Evolutionary conservation across 2,888 invertebrate genomes (phyloP), one percentile per base, ranked within the genome.

Genomic region (Parnassius apollo): DNA sequence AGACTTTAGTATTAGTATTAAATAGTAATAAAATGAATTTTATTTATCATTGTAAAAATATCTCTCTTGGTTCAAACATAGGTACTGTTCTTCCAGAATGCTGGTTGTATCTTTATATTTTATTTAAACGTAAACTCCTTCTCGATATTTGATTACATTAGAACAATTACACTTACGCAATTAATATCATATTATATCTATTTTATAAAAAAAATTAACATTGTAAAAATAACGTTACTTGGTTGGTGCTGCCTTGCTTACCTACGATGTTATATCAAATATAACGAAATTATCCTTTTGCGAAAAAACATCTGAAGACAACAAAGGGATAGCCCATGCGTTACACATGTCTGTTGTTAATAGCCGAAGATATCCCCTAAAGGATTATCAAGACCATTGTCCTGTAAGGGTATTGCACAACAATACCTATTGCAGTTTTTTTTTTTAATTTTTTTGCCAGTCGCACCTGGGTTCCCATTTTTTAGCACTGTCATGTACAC

Each of bases 391-490:
- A 58, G 59, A 68, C 68, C 69, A 73, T 78, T 76, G 75, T 80
- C 74, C 76, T 69, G 56, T 55, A 68, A 71, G 67, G 69, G 66
- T 71, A 69, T 71, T 66, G 60, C 67, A 68, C 59, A 61, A 73
- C 75, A 76, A 72, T 69, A 65, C 67, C 72, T 70, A 57, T 60
- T 69, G 75, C 76, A 67, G 64, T 72, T 76, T 82, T 80, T 82
- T 82, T 74, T 69, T 52, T 18, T 18, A 18, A 25, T 42, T 68
- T 71, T 75, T 76, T 75, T 77, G 73, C 68, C 53, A 25, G 59
- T 68, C 71, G 69, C 88, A 89, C 87, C 89, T 88, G 89, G 89
- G 78, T 74, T 73, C 75, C 50, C 64, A 73, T 82, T 87, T 87
- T 88, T 88, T 82, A 76, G 80, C 80, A 67, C 68, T 68, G 80